A percentile compares a stretch with the other conserved stretches of the same genome.
phyloP scores from a whole-genome alignment of 2,113 vertebrate genomes.

The Prunella himalayana region DNA sequence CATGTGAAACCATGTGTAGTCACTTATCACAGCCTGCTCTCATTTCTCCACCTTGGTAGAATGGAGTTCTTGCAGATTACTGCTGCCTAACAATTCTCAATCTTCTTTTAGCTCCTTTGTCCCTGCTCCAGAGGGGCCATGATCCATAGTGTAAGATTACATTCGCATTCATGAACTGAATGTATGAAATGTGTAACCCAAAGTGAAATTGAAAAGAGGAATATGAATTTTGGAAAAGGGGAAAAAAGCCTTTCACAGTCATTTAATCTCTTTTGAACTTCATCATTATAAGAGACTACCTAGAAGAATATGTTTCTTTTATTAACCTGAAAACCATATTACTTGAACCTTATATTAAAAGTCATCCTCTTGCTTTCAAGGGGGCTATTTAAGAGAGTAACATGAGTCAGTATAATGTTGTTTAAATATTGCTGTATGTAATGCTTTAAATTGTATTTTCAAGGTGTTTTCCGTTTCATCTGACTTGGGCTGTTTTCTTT shows the following conservation, averaged over 20 bases:
- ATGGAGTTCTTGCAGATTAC: neutral
- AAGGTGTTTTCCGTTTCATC: neutral
- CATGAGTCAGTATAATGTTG: rapidly evolving
- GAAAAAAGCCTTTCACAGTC: neutral
- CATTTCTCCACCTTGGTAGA: neutral
- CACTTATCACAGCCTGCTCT: neutral
- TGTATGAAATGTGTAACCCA: neutral
- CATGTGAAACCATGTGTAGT: neutral
- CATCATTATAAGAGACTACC: neutral
- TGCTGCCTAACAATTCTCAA: neutral
- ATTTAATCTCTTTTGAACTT: neutral
- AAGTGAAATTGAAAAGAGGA: neutral
- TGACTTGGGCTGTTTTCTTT: neutral
- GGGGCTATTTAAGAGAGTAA: neutral
- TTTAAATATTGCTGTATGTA: neutral
- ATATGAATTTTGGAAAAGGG: neutral
- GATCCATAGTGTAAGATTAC: neutral
- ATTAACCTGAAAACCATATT: neutral
- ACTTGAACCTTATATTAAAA: neutral
- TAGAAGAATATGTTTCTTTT: neutral
- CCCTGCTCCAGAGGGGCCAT: neutral
- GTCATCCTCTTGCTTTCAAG: neutral
- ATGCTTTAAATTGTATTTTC: neutral
- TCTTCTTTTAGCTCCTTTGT: neutral
- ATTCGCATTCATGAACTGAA: neutral